phyloP scores from a whole-genome alignment of 2,888 invertebrate species.

The Nyleta sp. region DNA sequence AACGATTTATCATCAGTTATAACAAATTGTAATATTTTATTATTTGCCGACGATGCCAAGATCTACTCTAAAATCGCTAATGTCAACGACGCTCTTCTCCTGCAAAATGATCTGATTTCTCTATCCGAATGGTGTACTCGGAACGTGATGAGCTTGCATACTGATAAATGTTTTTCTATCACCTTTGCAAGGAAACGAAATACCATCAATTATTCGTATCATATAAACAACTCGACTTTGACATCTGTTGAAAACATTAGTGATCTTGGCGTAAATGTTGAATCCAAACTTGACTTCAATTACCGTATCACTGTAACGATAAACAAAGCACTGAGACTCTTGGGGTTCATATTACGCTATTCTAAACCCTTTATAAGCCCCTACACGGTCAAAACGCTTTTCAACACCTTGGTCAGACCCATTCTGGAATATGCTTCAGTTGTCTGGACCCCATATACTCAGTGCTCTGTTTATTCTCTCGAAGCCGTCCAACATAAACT shows the following conservation, averaged over 20 bases:
- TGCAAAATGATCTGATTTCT: too few species aligned
- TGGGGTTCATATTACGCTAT: background rate
- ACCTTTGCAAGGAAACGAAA: background rate
- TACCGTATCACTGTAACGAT: background rate
- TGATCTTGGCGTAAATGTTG: background rate
- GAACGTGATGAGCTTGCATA: background rate
- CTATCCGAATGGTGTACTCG: background rate
- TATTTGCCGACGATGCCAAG: slow-evolving; percentile 24
- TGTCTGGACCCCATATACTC: background rate
- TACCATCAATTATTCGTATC: too few species aligned
- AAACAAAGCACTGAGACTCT: background rate
- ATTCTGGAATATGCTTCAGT: background rate
- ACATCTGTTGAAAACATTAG: background rate
- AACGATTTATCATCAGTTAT: background rate
- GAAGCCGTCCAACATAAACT: slow-evolving; percentile 1
- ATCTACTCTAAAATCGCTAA: background rate
- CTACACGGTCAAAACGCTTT: background rate
- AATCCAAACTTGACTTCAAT: background rate
- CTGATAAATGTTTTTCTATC: background rate
- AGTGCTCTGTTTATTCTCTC: background rate
- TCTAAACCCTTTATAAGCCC: background rate
- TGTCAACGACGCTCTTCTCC: too few species aligned
- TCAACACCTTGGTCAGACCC: background rate
- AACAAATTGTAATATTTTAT: background rate
- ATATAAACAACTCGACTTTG: too few species aligned